phyloP scores from a whole-genome alignment of 2,888 invertebrate genomes.

The Oscheius sp. region DNA sequence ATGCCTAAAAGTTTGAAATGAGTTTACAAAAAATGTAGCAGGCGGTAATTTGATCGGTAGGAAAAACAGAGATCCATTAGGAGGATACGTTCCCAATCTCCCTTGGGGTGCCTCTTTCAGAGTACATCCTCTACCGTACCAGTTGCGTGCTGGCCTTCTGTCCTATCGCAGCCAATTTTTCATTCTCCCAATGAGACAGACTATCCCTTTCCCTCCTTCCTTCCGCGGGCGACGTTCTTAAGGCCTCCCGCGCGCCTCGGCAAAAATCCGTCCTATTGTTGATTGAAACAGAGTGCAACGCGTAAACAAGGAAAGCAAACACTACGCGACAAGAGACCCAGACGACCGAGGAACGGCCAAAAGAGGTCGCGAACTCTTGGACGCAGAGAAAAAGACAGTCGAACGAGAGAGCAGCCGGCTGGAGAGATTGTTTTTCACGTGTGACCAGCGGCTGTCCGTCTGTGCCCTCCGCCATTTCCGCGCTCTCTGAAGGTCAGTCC shows the following conservation, averaged over 20 bases:
- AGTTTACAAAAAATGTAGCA: no score
- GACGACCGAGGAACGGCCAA: not conserved
- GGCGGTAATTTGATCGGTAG: no score
- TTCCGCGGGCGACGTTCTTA: not conserved
- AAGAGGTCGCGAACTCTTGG: not conserved
- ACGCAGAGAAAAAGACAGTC: constrained; percentile 15
- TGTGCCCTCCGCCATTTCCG: constrained; percentile 8
- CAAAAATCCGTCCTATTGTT: constrained; percentile 37
- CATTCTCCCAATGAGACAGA: not conserved
- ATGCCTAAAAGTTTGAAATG: no score
- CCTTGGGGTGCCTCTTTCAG: no score
- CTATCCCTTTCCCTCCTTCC: not conserved
- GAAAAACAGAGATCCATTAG: no score
- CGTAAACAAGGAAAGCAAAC: constrained; percentile 36
- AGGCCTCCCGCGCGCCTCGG: constrained; percentile 1
- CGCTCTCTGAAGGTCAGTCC: constrained; percentile 16
- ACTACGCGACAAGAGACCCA: constrained; percentile 13
- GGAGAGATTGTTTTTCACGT: constrained; percentile 39
- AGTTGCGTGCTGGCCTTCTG: not conserved
- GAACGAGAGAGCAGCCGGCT: constrained; percentile 32
- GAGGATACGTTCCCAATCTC: no score
- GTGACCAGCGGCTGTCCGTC: constrained; percentile 23
- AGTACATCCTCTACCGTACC: not conserved
- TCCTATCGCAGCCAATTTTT: constrained; percentile 11
- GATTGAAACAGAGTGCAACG: constrained; percentile 38